Base-by-base conservation (phyloP, 2,797 vertebrate genomes). In the Clarias pachynema region DNA sequence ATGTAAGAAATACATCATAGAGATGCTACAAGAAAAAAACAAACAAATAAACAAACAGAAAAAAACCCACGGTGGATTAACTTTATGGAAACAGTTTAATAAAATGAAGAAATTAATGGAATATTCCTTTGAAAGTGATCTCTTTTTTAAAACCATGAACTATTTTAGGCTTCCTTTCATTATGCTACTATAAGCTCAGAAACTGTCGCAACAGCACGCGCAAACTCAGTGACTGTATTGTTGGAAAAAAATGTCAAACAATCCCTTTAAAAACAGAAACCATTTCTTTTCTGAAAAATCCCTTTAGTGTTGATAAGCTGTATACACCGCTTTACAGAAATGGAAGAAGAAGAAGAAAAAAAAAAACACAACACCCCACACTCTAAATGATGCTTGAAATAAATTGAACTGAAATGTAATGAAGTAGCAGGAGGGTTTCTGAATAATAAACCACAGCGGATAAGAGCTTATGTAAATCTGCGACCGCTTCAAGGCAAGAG, bases 401-500 rank as follows among this genome's bases (percentile, higher is more conserved):
- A 85, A 87, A 84, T 73, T 22, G 80, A 90, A 83, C 49, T 83
- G 87, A 87, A 85, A 87, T 24, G 80, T 66, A 78, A 37, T 79
- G 75, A 79, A 83, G 81, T 84, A 69, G 72, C 85, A 85, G 89
- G 87, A 88, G 83, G 79, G 89, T 40, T 82, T 83, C 68, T 81
- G 84, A 87, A 82, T 85, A 65, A 53, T 77, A 86, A 86, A 84
- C 81, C 53, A 70, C 75, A 53, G 83, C 87, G 84, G 84, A 86
- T 81, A 75, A 72, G 84, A 86, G 80, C 85, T 87, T 81, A 89
- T 85, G 83, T 82, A 89, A 86, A 84, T 87, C 74, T 77, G 87
- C 86, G 24, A 84, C 56, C 81, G 82, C 79, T 87, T 87, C 85
- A 89, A 91, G 88, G 87, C 88, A 81, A 88, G 81, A 82, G 88